phyloP scores from a whole-genome alignment of 2,888 invertebrate species.

The Oscheius sp. region DNA sequence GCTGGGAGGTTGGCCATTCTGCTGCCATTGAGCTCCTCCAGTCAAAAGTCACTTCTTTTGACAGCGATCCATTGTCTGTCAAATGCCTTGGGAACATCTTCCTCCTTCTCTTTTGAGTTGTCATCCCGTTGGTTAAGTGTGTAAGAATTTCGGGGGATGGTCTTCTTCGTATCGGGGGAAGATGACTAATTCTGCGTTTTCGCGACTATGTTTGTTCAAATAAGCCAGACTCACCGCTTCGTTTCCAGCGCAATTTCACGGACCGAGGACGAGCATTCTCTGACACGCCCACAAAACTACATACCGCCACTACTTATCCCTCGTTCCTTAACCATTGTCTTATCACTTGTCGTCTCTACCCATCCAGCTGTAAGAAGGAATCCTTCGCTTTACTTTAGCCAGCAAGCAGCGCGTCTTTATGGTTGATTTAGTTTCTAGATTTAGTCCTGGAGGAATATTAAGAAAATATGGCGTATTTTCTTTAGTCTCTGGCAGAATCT shows the following conservation, averaged over 20 bases:
- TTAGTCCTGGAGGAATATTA: too few relatives aligned
- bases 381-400: too few relatives aligned
- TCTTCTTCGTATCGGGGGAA: slow-evolving; percentile 26
- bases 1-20: too few relatives aligned
- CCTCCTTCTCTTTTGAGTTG: neutral
- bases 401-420: too few relatives aligned
- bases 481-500: too few relatives aligned
- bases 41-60: slow-evolving; percentile 31
- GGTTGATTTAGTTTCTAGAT: too few relatives aligned
- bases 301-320: slow-evolving; percentile 1
- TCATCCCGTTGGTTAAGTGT: slow-evolving; percentile 6
- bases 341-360: too few relatives aligned
- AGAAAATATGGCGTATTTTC: too few relatives aligned
- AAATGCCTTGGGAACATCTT: slow-evolving; percentile 30
- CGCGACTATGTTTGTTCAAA: slow-evolving; percentile 35
- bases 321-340: neutral
- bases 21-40: neutral
- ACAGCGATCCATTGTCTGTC: neutral
- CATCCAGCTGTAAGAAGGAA: too few relatives aligned
- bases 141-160: slow-evolving; percentile 22
- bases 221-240: slow-evolving; percentile 30
- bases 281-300: slow-evolving; percentile 19
- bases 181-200: slow-evolving; percentile 35
- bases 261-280: slow-evolving; percentile 27
- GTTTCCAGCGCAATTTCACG: slow-evolving; percentile 38